phyloP scores from a whole-genome alignment of 2,888 invertebrate species.

The Tryphoninae sp. region DNA sequence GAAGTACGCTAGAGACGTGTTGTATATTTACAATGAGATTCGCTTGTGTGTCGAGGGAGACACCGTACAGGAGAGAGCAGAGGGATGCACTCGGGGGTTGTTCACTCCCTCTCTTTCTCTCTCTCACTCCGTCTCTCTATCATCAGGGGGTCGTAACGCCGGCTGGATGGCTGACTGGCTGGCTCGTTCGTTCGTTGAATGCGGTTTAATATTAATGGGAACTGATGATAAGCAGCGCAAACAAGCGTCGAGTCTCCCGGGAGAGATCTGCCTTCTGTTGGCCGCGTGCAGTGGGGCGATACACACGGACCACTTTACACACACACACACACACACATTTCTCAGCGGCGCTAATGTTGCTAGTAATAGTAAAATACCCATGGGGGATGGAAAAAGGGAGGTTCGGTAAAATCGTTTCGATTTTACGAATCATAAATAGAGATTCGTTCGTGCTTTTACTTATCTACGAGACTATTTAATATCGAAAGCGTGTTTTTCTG shows the following conservation, averaged over 20 bases:
- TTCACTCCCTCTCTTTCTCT: slow-evolving; percentile 26
- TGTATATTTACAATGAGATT: slow-evolving; percentile 4
- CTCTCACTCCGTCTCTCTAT: slow-evolving; percentile 30
- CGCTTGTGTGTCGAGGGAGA: slow-evolving; percentile 8
- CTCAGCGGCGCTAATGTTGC: slow-evolving; percentile 52
- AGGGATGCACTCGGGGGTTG: slow-evolving; percentile 9
- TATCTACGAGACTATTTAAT: no score
- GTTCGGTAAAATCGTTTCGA: slow-evolving; percentile 38
- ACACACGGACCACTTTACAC: slow-evolving; percentile 65
- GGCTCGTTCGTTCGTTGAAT: slow-evolving; percentile 80
- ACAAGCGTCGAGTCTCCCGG: slow-evolving; percentile 81
- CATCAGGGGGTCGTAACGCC: slow-evolving; percentile 59
- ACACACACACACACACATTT: slow-evolving; percentile 44
- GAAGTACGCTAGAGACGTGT: background rate
- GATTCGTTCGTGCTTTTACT: background rate
- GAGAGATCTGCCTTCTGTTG: slow-evolving; percentile 81
- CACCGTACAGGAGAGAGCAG: background rate
- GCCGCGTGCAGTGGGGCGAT: slow-evolving; percentile 78
- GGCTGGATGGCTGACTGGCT: slow-evolving; percentile 65
- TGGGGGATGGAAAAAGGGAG: slow-evolving; percentile 24
- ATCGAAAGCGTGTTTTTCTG: no score
- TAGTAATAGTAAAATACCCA: slow-evolving; percentile 58
- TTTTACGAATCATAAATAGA: background rate
- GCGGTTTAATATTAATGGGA: slow-evolving; percentile 82
- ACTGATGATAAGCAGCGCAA: slow-evolving; percentile 82